Evolutionary conservation across 2,888 invertebrate genomes (phyloP).

Genomic region (Incurvaria masculella): DNA sequence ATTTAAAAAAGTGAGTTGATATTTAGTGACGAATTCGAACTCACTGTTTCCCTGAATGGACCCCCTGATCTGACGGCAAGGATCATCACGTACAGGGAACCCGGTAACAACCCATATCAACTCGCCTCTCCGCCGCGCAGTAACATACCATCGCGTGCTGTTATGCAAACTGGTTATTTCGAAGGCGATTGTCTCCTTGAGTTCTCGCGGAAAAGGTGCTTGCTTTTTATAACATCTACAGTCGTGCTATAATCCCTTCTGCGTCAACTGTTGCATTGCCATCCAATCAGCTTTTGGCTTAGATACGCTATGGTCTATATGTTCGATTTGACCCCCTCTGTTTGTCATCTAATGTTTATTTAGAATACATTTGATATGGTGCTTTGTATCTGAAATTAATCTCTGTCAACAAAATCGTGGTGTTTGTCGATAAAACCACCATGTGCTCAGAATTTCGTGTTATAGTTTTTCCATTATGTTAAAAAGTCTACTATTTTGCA

Average conservation of each 20-base stretch:
- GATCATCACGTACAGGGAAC: too few relatives aligned
- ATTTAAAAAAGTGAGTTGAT: too few relatives aligned
- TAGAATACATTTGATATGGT: not conserved
- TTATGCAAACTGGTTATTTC: not conserved
- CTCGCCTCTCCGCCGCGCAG: too few relatives aligned
- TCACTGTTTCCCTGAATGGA: too few relatives aligned
- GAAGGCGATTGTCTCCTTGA: not conserved
- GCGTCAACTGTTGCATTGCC: conserved; percentile 21
- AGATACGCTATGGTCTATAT: not conserved
- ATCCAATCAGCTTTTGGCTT: not conserved
- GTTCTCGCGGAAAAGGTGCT: not conserved
- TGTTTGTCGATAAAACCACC: not conserved
- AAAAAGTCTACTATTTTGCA: too few relatives aligned
- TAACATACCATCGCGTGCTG: not conserved
- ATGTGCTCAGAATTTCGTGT: not conserved
- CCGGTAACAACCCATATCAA: too few relatives aligned
- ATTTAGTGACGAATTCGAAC: too few relatives aligned
- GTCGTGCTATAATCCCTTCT: conserved; percentile 23
- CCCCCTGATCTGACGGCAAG: too few relatives aligned
- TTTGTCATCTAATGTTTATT: not conserved
- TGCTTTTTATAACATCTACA: not conserved
- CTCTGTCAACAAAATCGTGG: too few relatives aligned
- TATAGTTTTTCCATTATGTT: too few relatives aligned
- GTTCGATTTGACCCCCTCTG: not conserved
- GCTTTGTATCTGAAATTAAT: too few relatives aligned